Conservation (phyloP, 1,140 invertebrate species). For the Drosophila orosa region DNA sequence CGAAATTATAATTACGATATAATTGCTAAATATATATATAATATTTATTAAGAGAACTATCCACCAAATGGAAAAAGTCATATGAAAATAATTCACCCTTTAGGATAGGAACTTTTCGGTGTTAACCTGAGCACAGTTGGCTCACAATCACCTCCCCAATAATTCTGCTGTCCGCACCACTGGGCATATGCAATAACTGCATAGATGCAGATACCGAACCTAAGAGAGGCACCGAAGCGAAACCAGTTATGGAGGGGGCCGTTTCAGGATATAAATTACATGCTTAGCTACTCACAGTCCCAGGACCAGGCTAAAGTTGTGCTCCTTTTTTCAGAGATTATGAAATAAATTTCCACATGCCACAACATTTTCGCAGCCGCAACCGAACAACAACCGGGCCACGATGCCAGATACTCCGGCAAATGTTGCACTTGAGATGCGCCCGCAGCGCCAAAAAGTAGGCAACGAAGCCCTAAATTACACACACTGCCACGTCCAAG, state of each 20-base stretch:
- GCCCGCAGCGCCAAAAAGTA: constrained; percentile 46
- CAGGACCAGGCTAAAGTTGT: constrained; percentile 30
- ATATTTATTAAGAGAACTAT: no score
- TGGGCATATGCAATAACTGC: constrained; percentile 32
- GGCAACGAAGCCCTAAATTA: constrained; percentile 54
- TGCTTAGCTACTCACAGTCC: constrained; percentile 51
- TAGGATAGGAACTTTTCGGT: background rate
- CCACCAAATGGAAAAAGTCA: no score
- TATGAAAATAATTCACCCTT: background rate
- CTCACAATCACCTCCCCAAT: background rate
- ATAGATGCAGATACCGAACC: constrained; percentile 46
- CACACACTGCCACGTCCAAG: constrained; percentile 10
- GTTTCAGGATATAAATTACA: constrained; percentile 57
- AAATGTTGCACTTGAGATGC: constrained; percentile 72
- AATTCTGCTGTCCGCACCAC: constrained; percentile 5
- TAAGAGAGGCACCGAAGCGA: constrained; percentile 5
- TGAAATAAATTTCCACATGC: constrained; percentile 82
- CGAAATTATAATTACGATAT: no score
- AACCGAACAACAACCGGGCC: constrained; percentile 44
- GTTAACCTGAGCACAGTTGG: background rate
- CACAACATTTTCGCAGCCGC: constrained; percentile 72
- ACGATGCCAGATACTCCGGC: constrained; percentile 31
- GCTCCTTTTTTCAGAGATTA: constrained; percentile 47
- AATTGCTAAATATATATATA: no score
- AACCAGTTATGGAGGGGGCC: constrained; percentile 11